Percentiles rank a stretch among this genome's conserved stretches.
phyloP scores from a whole-genome alignment of 1,140 invertebrate genomes.

The Papilio polyxenes region DNA sequence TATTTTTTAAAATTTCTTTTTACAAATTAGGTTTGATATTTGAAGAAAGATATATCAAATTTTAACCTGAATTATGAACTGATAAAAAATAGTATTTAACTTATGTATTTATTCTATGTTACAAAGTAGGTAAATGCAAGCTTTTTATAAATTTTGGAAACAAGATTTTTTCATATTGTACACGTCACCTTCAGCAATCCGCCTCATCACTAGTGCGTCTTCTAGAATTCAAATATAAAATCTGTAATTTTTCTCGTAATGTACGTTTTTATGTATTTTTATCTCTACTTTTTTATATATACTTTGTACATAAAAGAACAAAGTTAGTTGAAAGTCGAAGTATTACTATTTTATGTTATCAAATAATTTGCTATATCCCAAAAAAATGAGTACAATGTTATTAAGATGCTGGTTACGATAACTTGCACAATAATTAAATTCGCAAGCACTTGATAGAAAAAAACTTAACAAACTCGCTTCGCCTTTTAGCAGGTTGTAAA shows the following conservation, averaged over 20 bases:
- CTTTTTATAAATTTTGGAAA: background rate
- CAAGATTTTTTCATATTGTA: background rate
- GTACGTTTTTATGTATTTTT: background rate
- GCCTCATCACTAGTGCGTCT: background rate
- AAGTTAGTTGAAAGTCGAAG: background rate
- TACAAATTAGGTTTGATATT: background rate
- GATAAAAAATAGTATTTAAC: slow-evolving; percentile 6
- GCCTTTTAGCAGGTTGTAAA: background rate
- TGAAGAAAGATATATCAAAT: background rate
- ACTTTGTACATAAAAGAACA: background rate
- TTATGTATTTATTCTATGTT: background rate
- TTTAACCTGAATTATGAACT: background rate
- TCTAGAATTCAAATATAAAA: background rate
- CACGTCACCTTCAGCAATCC: background rate
- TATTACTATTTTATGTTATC: background rate
- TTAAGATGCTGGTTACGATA: background rate
- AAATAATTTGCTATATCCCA: background rate
- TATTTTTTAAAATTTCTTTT: background rate
- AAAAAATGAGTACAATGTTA: slow-evolving; percentile 1
- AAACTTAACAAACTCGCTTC: background rate
- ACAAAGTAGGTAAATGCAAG: background rate
- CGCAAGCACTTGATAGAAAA: background rate
- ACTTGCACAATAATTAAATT: background rate
- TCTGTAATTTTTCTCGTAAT: background rate
- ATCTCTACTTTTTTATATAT: background rate